phyloP scores from a whole-genome alignment of 1,140 invertebrate genomes.

The Temnothorax curvispinosus region DNA sequence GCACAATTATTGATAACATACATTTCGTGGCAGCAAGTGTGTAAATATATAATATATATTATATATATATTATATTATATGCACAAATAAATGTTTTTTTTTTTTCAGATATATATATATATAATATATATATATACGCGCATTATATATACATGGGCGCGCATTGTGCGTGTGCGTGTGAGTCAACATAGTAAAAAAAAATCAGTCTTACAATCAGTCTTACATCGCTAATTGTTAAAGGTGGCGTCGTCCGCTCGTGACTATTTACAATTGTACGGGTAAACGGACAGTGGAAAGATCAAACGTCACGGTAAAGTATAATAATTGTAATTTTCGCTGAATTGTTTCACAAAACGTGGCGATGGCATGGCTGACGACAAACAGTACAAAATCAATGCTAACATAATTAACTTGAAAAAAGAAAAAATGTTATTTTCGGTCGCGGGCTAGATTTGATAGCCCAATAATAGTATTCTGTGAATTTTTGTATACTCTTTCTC shows the following conservation, averaged over 20 bases:
- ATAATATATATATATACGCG: conserved; percentile 23
- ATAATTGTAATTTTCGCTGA: neutral
- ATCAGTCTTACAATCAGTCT: conserved; percentile 78
- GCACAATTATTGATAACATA: conserved; percentile 68
- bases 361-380: neutral
- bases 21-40: conserved; percentile 23
- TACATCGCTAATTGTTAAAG: conserved; percentile 71
- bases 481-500: no score
- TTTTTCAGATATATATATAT: neutral
- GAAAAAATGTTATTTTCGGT: no score
- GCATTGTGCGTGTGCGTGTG: conserved; percentile 31
- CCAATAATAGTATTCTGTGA: no score
- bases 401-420: no score
- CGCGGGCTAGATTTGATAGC: no score
- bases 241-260: neutral
- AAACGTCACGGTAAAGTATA: neutral
- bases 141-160: conserved; percentile 46
- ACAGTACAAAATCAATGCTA: conserved; percentile 1
- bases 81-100: neutral
- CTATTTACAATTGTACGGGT: conserved; percentile 59
- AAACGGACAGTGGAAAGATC: neutral
- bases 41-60: conserved; percentile 40
- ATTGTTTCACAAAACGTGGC: neutral
- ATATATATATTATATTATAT: conserved; percentile 23
- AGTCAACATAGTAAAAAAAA: conserved; percentile 61